Evolutionary conservation across 2,888 invertebrate genomes (phyloP), one percentile per base, ranked within the genome.

Genomic region (Mythimna loreyi): DNA sequence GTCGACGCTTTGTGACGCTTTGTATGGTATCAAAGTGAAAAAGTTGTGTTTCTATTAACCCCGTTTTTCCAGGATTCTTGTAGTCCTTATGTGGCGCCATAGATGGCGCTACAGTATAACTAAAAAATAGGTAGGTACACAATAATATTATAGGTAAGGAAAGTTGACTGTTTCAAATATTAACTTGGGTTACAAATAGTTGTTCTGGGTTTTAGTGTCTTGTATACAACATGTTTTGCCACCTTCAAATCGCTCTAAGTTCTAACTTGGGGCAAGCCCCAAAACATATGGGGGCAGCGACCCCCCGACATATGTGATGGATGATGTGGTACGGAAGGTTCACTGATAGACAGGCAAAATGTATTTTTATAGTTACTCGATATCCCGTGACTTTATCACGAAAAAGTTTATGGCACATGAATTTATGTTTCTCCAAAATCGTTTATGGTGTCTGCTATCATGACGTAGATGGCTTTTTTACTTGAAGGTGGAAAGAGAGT

Each of bases 311-410:
- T 77, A 83, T 86, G 90, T 94, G 94, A 94, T 94, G 90, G 93
- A 94, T 94, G 93, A 90, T 90, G 89, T 84, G 87, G 87, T 82
- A 75, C 82, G 80, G 85, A 88, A 88, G 89, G 90, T 89, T 91
- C 89, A 86, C 89, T 92, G 92, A 92, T 90, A 90, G 91, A 93
- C 92, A 93, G 91, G 92, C 90, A 93, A 91, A 92, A 91, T 89
- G 86, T 40, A 40, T 90, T 88, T 86, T 89, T 88, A 85, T 85
- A 88, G 89, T 88, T 86, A 89, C 83, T 83, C 84, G 87, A 89
- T 89, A 87, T 81, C 75, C 68, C 43, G 28, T 57, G 70, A 73
- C 83, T 81, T 75, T 84, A 84, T 81, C 79, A 67, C 64, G 53
- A 60, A 28, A 81, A 64, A 70, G 43, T 77, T 82, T 77, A 79